These are phyloP conservation scores for Halocynthia aurantium DNA, from an alignment of 23 tunicate genomes.

Conservation along the genomic window DNA sequence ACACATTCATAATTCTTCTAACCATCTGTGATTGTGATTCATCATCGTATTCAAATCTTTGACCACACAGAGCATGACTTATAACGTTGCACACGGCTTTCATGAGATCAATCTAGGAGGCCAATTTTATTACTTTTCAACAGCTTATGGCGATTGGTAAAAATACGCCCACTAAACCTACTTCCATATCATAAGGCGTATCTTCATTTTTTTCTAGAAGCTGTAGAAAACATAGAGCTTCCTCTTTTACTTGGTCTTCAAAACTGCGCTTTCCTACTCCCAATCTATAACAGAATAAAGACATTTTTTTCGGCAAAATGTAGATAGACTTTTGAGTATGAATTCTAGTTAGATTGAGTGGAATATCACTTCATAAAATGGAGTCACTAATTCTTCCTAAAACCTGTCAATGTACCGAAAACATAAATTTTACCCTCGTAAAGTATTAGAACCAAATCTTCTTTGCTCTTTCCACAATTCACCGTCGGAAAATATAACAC, in stretches of 20 bases:
- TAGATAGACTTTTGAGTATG: too few species aligned
- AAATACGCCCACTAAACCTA: not conserved
- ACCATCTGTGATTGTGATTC: too few species aligned
- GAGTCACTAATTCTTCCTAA: too few species aligned
- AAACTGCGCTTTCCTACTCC: conserved; percentile 28
- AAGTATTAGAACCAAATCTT: not conserved
- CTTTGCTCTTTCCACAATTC: not conserved
- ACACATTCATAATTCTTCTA: too few species aligned
- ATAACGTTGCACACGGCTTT: not conserved
- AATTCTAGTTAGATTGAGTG: too few species aligned
- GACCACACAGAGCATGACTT: not conserved
- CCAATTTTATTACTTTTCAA: too few species aligned
- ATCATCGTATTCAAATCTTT: conserved; percentile 7
- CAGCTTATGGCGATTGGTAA: not conserved
- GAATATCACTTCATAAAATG: too few species aligned
- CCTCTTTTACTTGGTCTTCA: conserved; percentile 21
- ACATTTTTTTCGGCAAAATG: too few species aligned
- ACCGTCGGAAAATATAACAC: not conserved
- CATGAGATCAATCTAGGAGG: too few species aligned
- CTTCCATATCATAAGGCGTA: not conserved
- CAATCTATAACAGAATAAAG: not conserved
- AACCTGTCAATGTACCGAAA: too few species aligned
- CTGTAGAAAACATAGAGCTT: conserved; percentile 1
- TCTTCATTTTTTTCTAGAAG: not conserved
- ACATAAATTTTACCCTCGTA: too few species aligned